These are phyloP conservation scores for Chlamydotis undulata DNA, from an alignment of 2,113 vertebrate species.

Conservation along the genomic window DNA sequence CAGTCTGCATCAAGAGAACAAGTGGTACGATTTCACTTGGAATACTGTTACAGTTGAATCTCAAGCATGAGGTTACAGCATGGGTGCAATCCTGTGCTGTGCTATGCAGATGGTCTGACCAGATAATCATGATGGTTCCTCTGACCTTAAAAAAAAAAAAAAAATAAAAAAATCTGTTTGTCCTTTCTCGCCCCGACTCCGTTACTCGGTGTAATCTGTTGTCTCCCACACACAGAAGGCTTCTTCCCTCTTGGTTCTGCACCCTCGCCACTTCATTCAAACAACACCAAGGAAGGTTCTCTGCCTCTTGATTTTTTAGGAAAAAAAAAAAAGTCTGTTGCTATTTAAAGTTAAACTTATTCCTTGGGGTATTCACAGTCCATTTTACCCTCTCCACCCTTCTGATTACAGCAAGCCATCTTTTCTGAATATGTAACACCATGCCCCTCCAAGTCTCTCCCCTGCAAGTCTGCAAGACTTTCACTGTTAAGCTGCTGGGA, in stretches of 20 bases:
- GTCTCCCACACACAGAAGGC: background rate
- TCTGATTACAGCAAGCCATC: background rate
- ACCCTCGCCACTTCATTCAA: background rate
- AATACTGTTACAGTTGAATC: background rate
- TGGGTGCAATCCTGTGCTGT: background rate
- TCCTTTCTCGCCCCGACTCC: background rate
- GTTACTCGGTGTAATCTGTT: accelerated
- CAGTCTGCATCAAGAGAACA: background rate
- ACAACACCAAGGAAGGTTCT: background rate
- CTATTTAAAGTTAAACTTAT: background rate
- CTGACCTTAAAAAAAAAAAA: background rate
- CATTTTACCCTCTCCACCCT: background rate
- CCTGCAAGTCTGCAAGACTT: background rate
- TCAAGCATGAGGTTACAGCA: background rate
- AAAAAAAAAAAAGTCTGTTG: background rate
- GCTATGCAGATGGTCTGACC: background rate
- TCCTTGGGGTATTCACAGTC: background rate
- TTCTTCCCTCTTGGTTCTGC: background rate
- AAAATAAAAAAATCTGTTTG: background rate
- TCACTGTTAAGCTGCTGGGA: background rate
- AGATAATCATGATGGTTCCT: background rate
- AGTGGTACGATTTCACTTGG: accelerated
- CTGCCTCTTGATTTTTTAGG: background rate
- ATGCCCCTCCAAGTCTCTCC: background rate
- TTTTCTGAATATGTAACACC: background rate